Base-by-base conservation (phyloP, 1,140 invertebrate genomes). In the Drosophila navojoa region DNA sequence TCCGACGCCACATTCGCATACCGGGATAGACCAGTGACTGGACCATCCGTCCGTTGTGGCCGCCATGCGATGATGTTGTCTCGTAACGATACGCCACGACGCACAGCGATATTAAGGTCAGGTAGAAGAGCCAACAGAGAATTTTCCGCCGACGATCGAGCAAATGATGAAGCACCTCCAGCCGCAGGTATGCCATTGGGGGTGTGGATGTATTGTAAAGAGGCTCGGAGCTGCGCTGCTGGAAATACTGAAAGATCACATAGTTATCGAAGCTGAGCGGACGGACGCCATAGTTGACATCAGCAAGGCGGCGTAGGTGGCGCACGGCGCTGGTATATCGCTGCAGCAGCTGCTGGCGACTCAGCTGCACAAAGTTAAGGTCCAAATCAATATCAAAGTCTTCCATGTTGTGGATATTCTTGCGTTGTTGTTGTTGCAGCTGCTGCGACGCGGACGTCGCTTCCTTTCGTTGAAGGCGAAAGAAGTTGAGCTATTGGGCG, bases 21-120 rank as follows among this genome's bases (percentile, higher is more conserved):
- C 93, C 92, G n/a, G 93, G 93, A 89, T 94, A 93, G 19, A 93
- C 92, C 32, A 93, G 91, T 0, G 92, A 91, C 76, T 93, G 93
- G 1, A 93, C 92, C 67, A 93, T 93, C 38, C 92, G 82, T 16
- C 67, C 67, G 27, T 84, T 78, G 15, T 45, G 50, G 3, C 47
- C 42, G 0, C 64, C 76, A 19, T 92, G 75, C 9, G 5, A 15
- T 9, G n/a, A n/a, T 1, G 92, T 84, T 13, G 93, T 84, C 71
- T 91, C 89, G 16, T 91, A 81, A 0, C 86, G 82, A 61, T 91
- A 91, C 5, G 87, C 87, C 19, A 73, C 90, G 3, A 92, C 76
- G 52, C 82, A 90, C 0, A 91, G 63, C 27, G 87, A 85, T 22
- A 80, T 68, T 5, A 92, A 38, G 0, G 81, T 76, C 0, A 92